Evolutionary conservation across 1,140 invertebrate species (phyloP), one percentile per base, ranked within the genome.

Genomic region (Armadillidium nasatum): DNA sequence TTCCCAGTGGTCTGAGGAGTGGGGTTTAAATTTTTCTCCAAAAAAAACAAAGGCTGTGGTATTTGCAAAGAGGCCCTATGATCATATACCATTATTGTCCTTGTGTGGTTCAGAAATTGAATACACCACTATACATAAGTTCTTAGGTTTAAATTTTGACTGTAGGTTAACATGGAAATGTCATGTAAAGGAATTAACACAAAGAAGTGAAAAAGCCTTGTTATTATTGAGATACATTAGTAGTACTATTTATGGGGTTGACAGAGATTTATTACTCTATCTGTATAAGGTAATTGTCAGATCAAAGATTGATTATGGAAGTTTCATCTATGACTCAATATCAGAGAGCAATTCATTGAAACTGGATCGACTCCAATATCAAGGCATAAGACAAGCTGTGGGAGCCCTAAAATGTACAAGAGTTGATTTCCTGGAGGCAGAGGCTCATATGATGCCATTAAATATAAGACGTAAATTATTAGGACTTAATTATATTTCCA

Each of bases 61-160:
- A 0, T 72, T 72, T 46, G 43, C 33, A n/a, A 11, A 3, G 33
- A 21, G 23, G n/a, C 71, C 43, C 33, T 23, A 43, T 11, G 11
- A 72, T 1, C 33, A 3, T 10, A 7, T 3, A 0, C 19, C 33
- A 11, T 15, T 15, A 21, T 46, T 72, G 0, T 21, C 13, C 10
- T 72, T 72, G 0, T 43, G 15, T 21, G 23, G 23, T 13, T 10
- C 33, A 7, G 6, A 6, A 33, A n/a, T 72, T 11, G 2, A 11
- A 10, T 43, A 23, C 10, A 11, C 33, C 0, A 0, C 0, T 15
- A 6, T 23, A 21, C 43, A 45, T 11, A 21, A 43, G 15, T 72
- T 72, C 10, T 46, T 72, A 11, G 71, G 71, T 33, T 7, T 72
- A 3, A 72, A 11, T 11, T 44, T 72, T 44, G 71, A 72, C 4